Evolutionary conservation across 2,113 vertebrate species (phyloP), one percentile per base, ranked within the genome.

Genomic region (Carollia perspicillata): DNA sequence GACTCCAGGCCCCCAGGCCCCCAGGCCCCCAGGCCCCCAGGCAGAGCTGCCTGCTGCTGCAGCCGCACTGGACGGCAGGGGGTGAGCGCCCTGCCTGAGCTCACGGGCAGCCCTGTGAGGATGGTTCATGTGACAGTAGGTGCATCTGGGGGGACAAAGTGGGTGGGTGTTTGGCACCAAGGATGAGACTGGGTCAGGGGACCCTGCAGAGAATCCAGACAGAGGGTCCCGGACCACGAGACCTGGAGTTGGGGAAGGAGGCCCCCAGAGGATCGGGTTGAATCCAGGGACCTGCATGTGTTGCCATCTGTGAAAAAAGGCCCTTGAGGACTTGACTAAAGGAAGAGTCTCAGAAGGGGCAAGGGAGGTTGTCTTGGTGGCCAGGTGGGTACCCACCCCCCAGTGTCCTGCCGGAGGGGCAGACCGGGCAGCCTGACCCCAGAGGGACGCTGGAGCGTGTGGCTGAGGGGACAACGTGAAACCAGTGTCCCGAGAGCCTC

Each of bases 181-280:
- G 13, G 53, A 9, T 33, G 42, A 7, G 23, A 40, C 2, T 3
- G 17, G n/a, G 26, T 16, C 33, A 33, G 66, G 7, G 0, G 2
- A 14, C 47, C 2, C 65, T 33, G 26, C 33, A 7, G 26, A 30
- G 26, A 42, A 72, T 33, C 35, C 23, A 0, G 1, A 63, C 5
- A 1, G 14, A 42, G 0, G 0, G 53, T 30, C 26, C 22, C 23
- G 8, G 55, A 58, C 9, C 55, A 26, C 23, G 8, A 8, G 23
- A 58, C 22, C 17, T 0, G 1, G 80, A 18, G 14, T n/a, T 51
- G 26, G 26, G 7, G 55, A 0, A 0, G 1, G 9, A 17, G 0
- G 23, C 23, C 20, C 8, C 69, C 26, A 1, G 3, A 68, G 3
- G 1, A 4, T 12, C 1, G 0, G 60, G 44, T n/a, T 37, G 20